These are phyloP conservation scores for Orchesella flavescens DNA, from an alignment of 2,888 invertebrate species.

Conservation along the genomic window DNA sequence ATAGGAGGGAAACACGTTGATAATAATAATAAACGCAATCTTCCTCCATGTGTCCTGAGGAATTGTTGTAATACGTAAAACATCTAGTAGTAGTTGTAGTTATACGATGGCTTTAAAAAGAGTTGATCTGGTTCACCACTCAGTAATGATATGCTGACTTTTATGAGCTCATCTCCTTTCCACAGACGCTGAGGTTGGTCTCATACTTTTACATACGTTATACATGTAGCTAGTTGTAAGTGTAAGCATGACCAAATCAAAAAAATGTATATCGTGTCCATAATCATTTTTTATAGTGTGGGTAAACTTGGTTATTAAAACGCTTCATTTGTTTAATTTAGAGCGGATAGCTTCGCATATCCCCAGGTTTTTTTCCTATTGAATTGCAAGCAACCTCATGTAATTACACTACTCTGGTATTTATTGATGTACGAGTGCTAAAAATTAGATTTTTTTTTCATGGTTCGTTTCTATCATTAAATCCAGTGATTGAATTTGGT, in stretches of 20 bases:
- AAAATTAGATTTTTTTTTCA: constrained; percentile 15
- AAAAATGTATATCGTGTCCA: constrained; percentile 1
- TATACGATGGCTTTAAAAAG: not conserved
- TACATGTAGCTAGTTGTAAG: not conserved
- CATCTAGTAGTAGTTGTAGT: not conserved
- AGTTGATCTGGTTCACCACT: constrained; percentile 53
- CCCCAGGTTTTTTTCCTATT: constrained; percentile 30
- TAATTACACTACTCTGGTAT: constrained; percentile 53
- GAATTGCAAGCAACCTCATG: constrained; percentile 49
- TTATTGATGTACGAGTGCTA: constrained; percentile 31
- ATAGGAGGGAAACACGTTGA: not conserved
- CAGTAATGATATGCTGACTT: constrained; percentile 60
- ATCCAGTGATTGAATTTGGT: too few relatives aligned
- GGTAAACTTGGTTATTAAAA: constrained; percentile 46
- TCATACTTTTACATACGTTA: not conserved
- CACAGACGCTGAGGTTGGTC: constrained; percentile 40
- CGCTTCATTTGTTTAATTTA: constrained; percentile 42
- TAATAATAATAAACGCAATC: constrained; percentile 44
- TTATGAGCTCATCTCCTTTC: constrained; percentile 54
- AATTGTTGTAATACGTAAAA: constrained; percentile 12
- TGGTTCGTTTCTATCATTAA: not conserved
- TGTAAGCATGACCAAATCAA: too few relatives aligned
- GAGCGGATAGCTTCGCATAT: constrained; percentile 14
- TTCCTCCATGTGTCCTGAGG: constrained; percentile 38
- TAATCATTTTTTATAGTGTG: constrained; percentile 27